Evolutionary conservation across 2,797 vertebrate species (phyloP).

Genomic region (Erethizon dorsatum): DNA sequence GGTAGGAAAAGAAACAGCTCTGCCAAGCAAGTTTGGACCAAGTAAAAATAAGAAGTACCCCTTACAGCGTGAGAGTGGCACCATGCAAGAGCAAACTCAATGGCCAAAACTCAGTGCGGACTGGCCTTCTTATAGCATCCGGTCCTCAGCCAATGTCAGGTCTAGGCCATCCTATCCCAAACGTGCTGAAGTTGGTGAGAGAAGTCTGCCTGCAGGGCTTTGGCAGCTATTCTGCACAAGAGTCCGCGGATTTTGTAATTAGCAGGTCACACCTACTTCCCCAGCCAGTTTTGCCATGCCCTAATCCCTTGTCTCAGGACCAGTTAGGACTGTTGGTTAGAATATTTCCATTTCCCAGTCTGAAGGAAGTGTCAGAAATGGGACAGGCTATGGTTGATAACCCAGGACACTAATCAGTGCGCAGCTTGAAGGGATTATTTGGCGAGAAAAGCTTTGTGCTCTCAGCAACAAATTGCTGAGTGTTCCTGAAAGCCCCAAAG

Average conservation of each 20-base stretch:
- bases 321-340: not conserved
- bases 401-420: not conserved
- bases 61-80: not conserved
- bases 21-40: not conserved
- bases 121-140: no score
- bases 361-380: not conserved
- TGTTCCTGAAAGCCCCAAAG: slow-evolving; percentile 36
- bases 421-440: not conserved
- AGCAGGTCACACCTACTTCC: not conserved
- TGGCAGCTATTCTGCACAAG: not conserved
- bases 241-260: not conserved
- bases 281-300: not conserved
- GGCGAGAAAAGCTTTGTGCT: slow-evolving; percentile 40
- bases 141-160: no score
- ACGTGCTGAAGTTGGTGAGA: not conserved
- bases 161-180: no score
- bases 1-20: not conserved
- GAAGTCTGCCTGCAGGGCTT: not conserved
- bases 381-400: not conserved
- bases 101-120: no score
- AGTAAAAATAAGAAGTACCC: not conserved
- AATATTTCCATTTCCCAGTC: not conserved
- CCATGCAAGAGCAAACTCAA: no score
- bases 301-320: not conserved
- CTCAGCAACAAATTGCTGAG: not conserved